Base-by-base conservation (phyloP, 2,797 vertebrate species). In the Phrynocephalus vlangalii region DNA sequence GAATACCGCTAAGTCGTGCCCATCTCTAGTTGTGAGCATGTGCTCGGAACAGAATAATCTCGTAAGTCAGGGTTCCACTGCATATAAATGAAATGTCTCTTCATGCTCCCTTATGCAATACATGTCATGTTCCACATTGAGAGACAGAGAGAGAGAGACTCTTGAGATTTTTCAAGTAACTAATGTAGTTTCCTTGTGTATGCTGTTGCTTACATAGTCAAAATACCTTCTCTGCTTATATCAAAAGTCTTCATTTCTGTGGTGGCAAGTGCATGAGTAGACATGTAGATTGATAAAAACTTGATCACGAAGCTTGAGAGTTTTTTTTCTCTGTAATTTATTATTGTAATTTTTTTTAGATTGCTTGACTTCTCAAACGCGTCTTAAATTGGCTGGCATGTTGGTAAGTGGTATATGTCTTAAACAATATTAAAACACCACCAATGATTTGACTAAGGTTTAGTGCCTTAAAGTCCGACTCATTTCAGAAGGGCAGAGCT, bases 361-460 rank as follows among this genome's bases (percentile, higher is more conserved):
- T 94, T 98, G 98, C 91, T 95, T 99, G 95, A 96, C 97, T 90
- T 96, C 97, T 76, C 97, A 96, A 93, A 98, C 97, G 3, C 97
- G 97, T 88, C 97, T 98, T 93, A 98, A 98, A 91, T 91, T 99
- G 72, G 97, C 98, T n/a, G 98, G 97, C 91, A 98, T 98, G 98
- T 95, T 99, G 98, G 98, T 99, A 96, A 98, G 98, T 81, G 92
- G 60, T 3, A 3, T 79, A 90, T 93, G 44, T 8, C 86, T 95
- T 91, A 38, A 88, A 33, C 8, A 48, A 66, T 75, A 33, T 81
- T 85, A 50, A 44, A 80, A 82, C 6, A 22, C 11, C 3, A 1
- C 18, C 1, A n/a, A 22, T 48, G 15, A 79, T 48, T 78, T 48
- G 11, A n/a, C 16, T 44, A 50, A 38, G 24, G 70, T 28, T 38